Conservation (phyloP, 2,888 invertebrate species). For the Elmis aenea region DNA sequence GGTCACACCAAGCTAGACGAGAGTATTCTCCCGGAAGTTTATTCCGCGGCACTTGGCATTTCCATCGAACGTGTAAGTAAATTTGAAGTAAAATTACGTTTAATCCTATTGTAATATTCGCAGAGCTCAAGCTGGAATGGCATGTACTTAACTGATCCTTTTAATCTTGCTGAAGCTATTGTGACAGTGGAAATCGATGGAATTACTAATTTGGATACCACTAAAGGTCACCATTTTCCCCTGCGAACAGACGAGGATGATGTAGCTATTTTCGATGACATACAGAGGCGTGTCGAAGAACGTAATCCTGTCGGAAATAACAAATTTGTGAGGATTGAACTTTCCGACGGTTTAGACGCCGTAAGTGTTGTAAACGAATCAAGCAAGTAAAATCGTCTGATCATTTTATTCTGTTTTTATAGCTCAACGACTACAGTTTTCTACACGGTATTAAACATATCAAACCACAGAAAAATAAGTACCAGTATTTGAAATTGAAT, state of each 20-base stretch:
- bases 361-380: slow-evolving; percentile 47
- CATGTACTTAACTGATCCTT: slow-evolving; percentile 63
- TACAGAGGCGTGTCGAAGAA: slow-evolving; percentile 56
- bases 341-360: slow-evolving; percentile 59
- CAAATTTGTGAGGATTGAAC: slow-evolving; percentile 59
- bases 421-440: slow-evolving; percentile 43
- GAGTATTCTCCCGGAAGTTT: slow-evolving; percentile 64
- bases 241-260: slow-evolving; percentile 60
- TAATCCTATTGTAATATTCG: slow-evolving; percentile 22
- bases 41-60: slow-evolving; percentile 66
- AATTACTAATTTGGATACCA: slow-evolving; percentile 50
- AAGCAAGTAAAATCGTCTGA: neutral
- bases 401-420: slow-evolving; percentile 24
- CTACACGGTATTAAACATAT: slow-evolving; percentile 36
- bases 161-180: slow-evolving; percentile 66
- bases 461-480: slow-evolving; percentile 31
- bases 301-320: slow-evolving; percentile 57
- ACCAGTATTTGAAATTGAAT: slow-evolving; percentile 34
- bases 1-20: slow-evolving; percentile 60
- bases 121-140: slow-evolving; percentile 66
- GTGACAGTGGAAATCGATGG: slow-evolving; percentile 69
- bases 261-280: slow-evolving; percentile 54
- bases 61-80: slow-evolving; percentile 61
- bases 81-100: neutral
- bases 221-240: slow-evolving; percentile 54